Conservation (phyloP, 92 coral and sea anemone genomes). For the Epizoanthus ramosus region DNA sequence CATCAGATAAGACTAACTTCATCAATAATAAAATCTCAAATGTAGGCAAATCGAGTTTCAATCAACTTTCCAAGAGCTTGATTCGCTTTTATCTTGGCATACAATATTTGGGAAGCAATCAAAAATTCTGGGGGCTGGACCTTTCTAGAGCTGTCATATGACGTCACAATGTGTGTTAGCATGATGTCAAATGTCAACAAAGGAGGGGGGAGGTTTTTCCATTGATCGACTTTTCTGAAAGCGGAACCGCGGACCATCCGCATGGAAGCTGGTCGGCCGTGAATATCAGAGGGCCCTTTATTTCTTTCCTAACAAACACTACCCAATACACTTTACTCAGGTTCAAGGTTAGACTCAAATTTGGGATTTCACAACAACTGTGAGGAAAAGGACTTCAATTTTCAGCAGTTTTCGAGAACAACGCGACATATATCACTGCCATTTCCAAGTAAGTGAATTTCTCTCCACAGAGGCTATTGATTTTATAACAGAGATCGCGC, state of each 20-base stretch:
- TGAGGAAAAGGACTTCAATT: not conserved
- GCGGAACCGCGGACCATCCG: slow-evolving; percentile 82
- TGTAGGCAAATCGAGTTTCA: slow-evolving; percentile 11
- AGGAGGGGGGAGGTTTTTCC: slow-evolving; percentile 86
- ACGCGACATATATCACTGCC: slow-evolving; percentile 2
- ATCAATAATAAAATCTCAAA: slow-evolving; percentile 7
- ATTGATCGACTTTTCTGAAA: slow-evolving; percentile 88
- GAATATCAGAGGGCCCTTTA: slow-evolving; percentile 31
- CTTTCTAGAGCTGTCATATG: slow-evolving; percentile 74
- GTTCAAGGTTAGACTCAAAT: not conserved
- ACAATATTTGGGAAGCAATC: slow-evolving; percentile 43
- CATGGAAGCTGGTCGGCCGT: slow-evolving; percentile 33
- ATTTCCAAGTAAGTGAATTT: slow-evolving; percentile 39
- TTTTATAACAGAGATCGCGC: slow-evolving; percentile 26
- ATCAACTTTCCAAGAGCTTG: slow-evolving; percentile 14
- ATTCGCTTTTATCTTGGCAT: not conserved
- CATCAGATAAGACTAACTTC: slow-evolving; percentile 10
- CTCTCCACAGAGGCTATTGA: not conserved
- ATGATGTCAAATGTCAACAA: slow-evolving; percentile 98
- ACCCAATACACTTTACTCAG: not conserved
- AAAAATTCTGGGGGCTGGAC: slow-evolving; percentile 41
- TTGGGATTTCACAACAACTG: not conserved
- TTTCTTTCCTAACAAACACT: slow-evolving; percentile 33
- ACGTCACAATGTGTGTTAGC: slow-evolving; percentile 92
- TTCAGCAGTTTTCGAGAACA: not conserved